phyloP scores from a whole-genome alignment of 1,140 invertebrate genomes.

The Spodoptera frugiperda region DNA sequence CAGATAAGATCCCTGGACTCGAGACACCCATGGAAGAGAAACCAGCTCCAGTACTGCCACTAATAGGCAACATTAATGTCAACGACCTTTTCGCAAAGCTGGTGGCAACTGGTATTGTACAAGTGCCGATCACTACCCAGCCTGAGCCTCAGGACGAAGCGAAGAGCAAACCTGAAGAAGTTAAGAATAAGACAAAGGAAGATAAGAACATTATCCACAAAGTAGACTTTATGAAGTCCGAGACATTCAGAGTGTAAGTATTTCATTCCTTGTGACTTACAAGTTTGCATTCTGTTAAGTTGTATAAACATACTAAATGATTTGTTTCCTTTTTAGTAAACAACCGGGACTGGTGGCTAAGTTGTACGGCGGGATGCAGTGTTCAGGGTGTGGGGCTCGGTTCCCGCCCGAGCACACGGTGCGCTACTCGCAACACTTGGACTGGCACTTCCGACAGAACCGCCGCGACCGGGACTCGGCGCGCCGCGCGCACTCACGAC shows the following conservation, averaged over 20 bases:
- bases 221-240: slow-evolving; percentile 89
- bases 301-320: neutral
- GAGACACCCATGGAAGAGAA: slow-evolving; percentile 72
- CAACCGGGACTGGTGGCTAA: slow-evolving; percentile 89
- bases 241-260: slow-evolving; percentile 92
- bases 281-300: neutral
- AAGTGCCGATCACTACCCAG: slow-evolving; percentile 55
- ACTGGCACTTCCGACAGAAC: slow-evolving; percentile 99
- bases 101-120: slow-evolving; percentile 94
- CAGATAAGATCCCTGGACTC: slow-evolving; percentile 70
- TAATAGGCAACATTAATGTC: slow-evolving; percentile 89
- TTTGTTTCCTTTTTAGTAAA: slow-evolving; percentile 79
- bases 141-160: slow-evolving; percentile 72
- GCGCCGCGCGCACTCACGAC: slow-evolving; percentile 92
- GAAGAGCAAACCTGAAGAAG: slow-evolving; percentile 75
- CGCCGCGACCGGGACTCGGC: slow-evolving; percentile 94
- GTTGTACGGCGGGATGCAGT: slow-evolving; percentile 96
- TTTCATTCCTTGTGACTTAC: neutral
- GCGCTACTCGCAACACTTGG: slow-evolving; percentile 96
- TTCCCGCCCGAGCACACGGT: slow-evolving; percentile 95
- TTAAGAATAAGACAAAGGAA: slow-evolving; percentile 69
- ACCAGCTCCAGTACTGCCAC: slow-evolving; percentile 59
- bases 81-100: slow-evolving; percentile 94
- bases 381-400: slow-evolving; percentile 96
- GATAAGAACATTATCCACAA: slow-evolving; percentile 86